Evolutionary conservation across 64 coral and sea anemone genomes (phyloP).

Genomic region (Porites australiensis): DNA sequence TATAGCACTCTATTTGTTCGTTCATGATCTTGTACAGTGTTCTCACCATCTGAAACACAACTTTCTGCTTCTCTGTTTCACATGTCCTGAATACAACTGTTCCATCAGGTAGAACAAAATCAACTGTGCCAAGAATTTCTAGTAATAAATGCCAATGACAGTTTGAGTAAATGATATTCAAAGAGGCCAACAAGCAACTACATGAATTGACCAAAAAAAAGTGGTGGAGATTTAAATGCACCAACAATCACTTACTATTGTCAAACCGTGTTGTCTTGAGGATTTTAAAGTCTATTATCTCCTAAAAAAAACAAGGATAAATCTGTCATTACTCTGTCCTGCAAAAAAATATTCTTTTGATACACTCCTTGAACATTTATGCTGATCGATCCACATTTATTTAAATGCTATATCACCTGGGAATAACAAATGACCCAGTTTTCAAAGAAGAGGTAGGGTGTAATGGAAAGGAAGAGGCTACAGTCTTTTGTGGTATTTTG

Average conservation of each 20-base stretch:
- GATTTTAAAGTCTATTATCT: conserved; percentile 99
- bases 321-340: no score
- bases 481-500: no score
- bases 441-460: no score
- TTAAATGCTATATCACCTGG: no score
- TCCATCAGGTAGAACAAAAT: conserved; percentile 90
- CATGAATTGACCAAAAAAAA: no score
- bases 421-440: no score
- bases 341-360: no score
- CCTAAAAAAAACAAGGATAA: conserved; percentile 55
- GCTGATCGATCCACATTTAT: no score
- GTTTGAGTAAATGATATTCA: no score
- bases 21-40: not conserved
- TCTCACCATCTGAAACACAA: conserved; percentile 99
- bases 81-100: conserved; percentile 97
- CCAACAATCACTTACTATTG: conserved; percentile 71
- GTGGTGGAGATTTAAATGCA: not conserved
- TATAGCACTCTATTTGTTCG: not conserved
- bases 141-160: not conserved
- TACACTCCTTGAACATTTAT: no score
- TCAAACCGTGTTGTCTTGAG: conserved; percentile 77
- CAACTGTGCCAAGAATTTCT: conserved; percentile 84
- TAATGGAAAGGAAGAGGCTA: no score
- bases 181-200: no score
- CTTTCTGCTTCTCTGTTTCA: conserved; percentile 79